Evolutionary conservation across 1,140 invertebrate species (phyloP), one percentile per base, ranked within the genome.

Genomic region (Tetragonula clypearis): DNA sequence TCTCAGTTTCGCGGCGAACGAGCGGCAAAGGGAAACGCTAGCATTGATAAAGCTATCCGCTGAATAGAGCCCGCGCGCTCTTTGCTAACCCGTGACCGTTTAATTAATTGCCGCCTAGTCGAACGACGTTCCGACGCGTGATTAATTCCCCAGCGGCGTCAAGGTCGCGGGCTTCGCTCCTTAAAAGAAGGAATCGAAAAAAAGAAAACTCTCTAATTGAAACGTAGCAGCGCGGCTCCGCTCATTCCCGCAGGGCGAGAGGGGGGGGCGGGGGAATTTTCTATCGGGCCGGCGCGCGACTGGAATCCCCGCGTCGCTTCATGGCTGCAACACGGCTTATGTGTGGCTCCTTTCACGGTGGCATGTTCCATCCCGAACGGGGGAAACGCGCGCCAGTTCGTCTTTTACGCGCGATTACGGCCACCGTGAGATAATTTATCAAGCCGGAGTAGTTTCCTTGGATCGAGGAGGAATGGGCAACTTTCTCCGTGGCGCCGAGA

Each of bases 41-140:
- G 84, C 84, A 85, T 85, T 85, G 84, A 85, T 85, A 85, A 85
- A 85, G 84, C 78, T 85, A 74, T 80, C 78, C 75, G 9, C 35
- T 85, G 84, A 85, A 85, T 85, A 85, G 84, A 80, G 35, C 79
- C 41, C 6, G 6, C 41, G 41, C 55, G 69, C 71, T 85, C 79
- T 49, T 81, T 74, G 84, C 78, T 81, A 81, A 81, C 71, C 79
- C 71, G 68, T 75, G 84, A 80, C 79, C 84, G 21, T 85, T 85
- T 85, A 85, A 85, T 85, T 85, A 85, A 85, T 85, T 81, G 84
- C 79, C 84, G 53, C 53, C 78, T 60, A 53, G 84, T 71, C 60
- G 41, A 69, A 56, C 60, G 81, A 74, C 79, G 73, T 55, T 81
- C 69, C 53, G 78, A 15, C 69, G 71, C 30, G 79, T 74, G 72